Conservation (phyloP, 2,797 vertebrate species). For the Pangasius mekongensis region DNA sequence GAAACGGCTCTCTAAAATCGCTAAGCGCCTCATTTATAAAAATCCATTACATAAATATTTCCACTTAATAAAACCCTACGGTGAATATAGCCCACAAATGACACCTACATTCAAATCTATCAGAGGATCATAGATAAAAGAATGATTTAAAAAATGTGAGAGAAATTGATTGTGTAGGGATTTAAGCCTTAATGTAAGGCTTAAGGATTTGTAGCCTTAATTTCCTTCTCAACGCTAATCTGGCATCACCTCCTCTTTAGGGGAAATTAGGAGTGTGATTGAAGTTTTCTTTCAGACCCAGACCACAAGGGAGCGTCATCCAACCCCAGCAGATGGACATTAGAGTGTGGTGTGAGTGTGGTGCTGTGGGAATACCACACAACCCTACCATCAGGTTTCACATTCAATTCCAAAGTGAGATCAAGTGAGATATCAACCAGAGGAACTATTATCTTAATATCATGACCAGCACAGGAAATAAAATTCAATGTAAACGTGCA, state of each 20-base stretch:
- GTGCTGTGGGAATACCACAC: not conserved
- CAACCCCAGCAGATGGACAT: slow-evolving; percentile 7
- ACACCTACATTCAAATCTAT: not conserved
- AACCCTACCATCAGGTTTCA: slow-evolving; percentile 12
- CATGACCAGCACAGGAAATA: not conserved
- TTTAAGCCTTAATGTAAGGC: not conserved
- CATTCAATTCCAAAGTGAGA: slow-evolving; percentile 15
- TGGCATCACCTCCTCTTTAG: not conserved
- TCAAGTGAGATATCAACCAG: not conserved
- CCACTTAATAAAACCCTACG: slow-evolving; percentile 24
- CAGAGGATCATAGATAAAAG: slow-evolving; percentile 11
- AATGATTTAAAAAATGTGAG: not conserved
- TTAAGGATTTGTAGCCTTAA: not conserved
- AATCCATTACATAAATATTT: slow-evolving; percentile 24
- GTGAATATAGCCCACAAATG: slow-evolving; percentile 13
- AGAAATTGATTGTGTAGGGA: slow-evolving; percentile 2
- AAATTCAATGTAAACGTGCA: not conserved
- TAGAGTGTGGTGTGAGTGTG: not conserved
- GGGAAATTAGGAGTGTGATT: not conserved
- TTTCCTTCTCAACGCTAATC: slow-evolving; percentile 19
- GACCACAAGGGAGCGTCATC: not conserved
- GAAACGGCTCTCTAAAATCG: not conserved
- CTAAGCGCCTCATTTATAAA: slow-evolving; percentile 20
- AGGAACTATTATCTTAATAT: not conserved
- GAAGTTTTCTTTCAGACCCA: not conserved